These are phyloP conservation scores for Amblyornis subalaris DNA, from an alignment of 2,113 vertebrate genomes.

Conservation along the genomic window DNA sequence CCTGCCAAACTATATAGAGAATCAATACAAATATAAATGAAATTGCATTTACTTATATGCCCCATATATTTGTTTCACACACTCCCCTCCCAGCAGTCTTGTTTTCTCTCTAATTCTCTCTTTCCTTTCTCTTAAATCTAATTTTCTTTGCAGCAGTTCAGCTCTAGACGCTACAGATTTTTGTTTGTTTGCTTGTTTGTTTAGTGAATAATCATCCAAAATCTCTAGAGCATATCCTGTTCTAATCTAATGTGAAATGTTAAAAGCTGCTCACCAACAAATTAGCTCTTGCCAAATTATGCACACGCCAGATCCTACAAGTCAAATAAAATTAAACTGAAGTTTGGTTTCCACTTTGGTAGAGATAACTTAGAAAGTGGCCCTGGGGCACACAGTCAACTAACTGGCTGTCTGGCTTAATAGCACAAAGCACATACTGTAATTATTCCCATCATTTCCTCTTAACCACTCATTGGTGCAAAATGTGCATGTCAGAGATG, in stretches of 20 bases:
- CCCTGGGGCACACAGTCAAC: not conserved
- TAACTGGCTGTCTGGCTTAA: not conserved
- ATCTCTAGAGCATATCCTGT: not conserved
- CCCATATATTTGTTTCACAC: not conserved
- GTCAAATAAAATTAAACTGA: slow-evolving; percentile 36
- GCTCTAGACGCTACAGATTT: not conserved
- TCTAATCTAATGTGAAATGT: slow-evolving; percentile 46
- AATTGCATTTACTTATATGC: not conserved
- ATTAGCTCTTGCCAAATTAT: slow-evolving; percentile 31
- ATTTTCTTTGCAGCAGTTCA: not conserved
- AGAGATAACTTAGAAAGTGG: not conserved
- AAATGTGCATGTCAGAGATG: not conserved
- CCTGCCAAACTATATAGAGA: not conserved
- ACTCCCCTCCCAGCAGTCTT: not conserved
- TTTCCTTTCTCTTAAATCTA: not conserved
- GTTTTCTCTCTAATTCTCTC: not conserved
- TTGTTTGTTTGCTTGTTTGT: slow-evolving; percentile 26
- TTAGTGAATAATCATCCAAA: slow-evolving; percentile 45
- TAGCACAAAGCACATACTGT: not conserved
- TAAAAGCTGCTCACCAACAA: slow-evolving; percentile 44
- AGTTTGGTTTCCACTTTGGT: not conserved
- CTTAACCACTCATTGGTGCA: not conserved
- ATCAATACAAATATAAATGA: not conserved
- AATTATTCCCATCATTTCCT: not conserved
- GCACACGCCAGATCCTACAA: slow-evolving; percentile 8